Evolutionary conservation across 2,113 vertebrate species (phyloP).

Genomic region (Carlito syrichta): DNA sequence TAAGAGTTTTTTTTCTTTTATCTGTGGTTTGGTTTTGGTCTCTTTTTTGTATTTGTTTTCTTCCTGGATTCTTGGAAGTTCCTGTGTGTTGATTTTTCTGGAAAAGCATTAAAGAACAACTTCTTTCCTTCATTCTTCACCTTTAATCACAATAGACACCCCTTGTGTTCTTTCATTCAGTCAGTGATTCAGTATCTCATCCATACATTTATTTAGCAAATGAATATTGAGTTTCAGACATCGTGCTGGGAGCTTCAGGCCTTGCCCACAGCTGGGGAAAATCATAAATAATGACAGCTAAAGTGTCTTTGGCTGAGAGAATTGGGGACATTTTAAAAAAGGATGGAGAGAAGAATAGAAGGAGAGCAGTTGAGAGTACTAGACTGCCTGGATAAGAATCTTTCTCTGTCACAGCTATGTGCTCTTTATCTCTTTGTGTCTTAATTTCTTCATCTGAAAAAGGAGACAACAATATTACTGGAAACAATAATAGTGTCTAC

Average conservation of each 20-base stretch:
- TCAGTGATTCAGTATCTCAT: neutral
- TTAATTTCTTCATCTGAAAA: neutral
- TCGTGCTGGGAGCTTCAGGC: neutral
- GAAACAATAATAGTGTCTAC: neutral
- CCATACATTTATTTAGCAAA: neutral
- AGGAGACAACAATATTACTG: neutral
- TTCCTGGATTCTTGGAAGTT: conserved; percentile 10
- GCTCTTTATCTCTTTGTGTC: neutral
- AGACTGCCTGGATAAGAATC: neutral
- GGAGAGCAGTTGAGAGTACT: neutral
- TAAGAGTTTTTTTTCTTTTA: conserved; percentile 18
- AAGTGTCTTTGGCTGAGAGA: neutral
- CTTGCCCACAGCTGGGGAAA: neutral
- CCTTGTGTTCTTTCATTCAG: neutral
- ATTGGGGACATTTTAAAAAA: neutral
- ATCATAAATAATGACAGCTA: neutral
- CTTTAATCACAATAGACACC: neutral
- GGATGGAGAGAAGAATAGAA: neutral
- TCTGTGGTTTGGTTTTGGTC: neutral
- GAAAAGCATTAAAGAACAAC: conserved; percentile 2
- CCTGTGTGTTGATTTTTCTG: conserved; percentile 12
- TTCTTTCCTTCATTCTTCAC: neutral
- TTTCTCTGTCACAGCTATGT: neutral
- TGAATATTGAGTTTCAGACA: neutral
- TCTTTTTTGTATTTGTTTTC: conserved; percentile 11